These are phyloP conservation scores for Euthynnus affinis DNA, from an alignment of 2,797 vertebrate genomes.

Conservation along the genomic window DNA sequence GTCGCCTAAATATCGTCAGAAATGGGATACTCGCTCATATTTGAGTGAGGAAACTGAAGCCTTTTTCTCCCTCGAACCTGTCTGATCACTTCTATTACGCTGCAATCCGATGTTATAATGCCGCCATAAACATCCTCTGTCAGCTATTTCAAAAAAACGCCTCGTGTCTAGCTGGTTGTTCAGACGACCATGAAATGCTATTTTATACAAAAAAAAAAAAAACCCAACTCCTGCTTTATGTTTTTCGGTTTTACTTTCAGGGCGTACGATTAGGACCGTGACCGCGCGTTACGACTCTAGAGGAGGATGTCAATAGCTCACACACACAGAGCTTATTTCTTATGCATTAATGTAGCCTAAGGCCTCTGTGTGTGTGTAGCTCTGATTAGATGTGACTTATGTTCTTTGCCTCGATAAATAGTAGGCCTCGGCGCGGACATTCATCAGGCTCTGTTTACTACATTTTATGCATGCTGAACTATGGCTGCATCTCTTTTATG, in stretches of 20 bases:
- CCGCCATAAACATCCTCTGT: conserved; percentile 48
- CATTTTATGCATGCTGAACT: conserved; percentile 72
- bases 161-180: conserved; percentile 55
- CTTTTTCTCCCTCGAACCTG: conserved; percentile 7
- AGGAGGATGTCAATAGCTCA: conserved; percentile 70
- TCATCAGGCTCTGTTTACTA: conserved; percentile 77
- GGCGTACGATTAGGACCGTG: conserved; percentile 67
- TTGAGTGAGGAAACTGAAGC: conserved; percentile 12
- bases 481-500: conserved; percentile 69
- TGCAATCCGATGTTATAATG: conserved; percentile 37
- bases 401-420: conserved; percentile 73
- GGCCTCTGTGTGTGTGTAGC: conserved; percentile 47
- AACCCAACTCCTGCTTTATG: conserved; percentile 57
- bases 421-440: conserved; percentile 60
- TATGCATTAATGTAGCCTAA: conserved; percentile 70
- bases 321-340: conserved; percentile 64
- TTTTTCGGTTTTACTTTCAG: conserved; percentile 64
- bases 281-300: conserved; percentile 52
- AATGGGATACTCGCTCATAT: background rate
- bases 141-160: conserved; percentile 62
- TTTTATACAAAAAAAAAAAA: too few species aligned
- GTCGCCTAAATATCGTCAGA: rapidly evolving
- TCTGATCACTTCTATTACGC: conserved; percentile 42
- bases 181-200: conserved; percentile 72
- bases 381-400: conserved; percentile 81